Evolutionary conservation across 2,888 invertebrate genomes (phyloP), one percentile per base, ranked within the genome.

Genomic region (Cartodere bifasciata): DNA sequence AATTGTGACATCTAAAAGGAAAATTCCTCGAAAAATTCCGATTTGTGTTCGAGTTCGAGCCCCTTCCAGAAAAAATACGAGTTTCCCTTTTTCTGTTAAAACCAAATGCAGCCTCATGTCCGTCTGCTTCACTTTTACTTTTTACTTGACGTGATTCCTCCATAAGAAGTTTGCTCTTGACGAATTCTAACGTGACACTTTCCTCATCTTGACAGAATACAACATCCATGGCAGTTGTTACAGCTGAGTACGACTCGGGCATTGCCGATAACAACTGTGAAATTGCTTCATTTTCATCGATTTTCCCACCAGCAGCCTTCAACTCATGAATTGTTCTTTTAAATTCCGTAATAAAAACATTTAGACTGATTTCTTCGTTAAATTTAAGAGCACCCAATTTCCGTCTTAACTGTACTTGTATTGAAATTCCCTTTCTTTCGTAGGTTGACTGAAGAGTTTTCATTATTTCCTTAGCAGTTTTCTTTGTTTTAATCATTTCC

Each of bases 391-490:
- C 32, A 13, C 39, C 13, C 23, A 38, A 13, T 28, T 38, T 36
- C 23, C 24, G 28, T 28, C 30, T 23, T 5, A 35, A 29, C 23
- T 31, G 28, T 5, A 38, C 36, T 33, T 33, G 33, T 16, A 25
- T 30, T 7, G 36, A 30, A 7, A 30, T 23, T n/a, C 34, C 34
- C n/a, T 21, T 34, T 31, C 23, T 37, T 3, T 16, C 17, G 28
- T 40, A 33, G 11, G 36, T 36, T 15, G 10, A 16, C 10, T 23
- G 30, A n/a, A 37, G 23, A 6, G 35, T 26, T n/a, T 29, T 14
- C 29, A 37, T 30, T 2, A 44, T 39, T 35, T 44, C 34, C 29
- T 35, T 39, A 20, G 44, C 41, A n/a, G 40, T 42, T 17, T 24
- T 37, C 15, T 39, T 37, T 15, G 22, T 26, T 36, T 40, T 43